phyloP scores from a whole-genome alignment of 2,113 vertebrate genomes.

The Chionis minor region DNA sequence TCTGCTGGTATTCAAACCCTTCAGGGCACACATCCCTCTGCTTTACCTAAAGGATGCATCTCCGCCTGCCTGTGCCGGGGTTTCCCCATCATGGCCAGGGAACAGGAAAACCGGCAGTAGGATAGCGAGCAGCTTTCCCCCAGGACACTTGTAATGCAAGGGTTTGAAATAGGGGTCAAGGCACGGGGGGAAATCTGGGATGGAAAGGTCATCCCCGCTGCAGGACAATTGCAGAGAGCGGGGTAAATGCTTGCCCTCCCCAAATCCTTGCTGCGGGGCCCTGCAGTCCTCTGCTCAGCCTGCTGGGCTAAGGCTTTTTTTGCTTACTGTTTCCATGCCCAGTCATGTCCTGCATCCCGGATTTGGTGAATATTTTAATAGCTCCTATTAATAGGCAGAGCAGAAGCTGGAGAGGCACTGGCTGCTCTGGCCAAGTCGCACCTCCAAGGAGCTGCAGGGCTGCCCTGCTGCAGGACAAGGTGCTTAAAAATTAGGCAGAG shows the following conservation, averaged over 20 bases:
- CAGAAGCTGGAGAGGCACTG: not conserved
- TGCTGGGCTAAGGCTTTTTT: not conserved
- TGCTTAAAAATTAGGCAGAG: not conserved
- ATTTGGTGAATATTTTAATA: not conserved
- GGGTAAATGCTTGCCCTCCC: not conserved
- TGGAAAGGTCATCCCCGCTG: accelerated
- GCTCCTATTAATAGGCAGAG: not conserved
- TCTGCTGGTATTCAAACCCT: not conserved
- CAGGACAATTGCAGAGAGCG: not conserved
- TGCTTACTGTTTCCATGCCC: not conserved
- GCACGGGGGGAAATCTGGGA: accelerated
- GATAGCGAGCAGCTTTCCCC: not conserved
- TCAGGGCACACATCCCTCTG: not conserved
- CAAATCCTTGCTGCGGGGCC: not conserved
- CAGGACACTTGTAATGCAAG: accelerated
- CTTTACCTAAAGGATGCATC: not conserved
- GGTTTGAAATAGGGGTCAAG: not conserved
- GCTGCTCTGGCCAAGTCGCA: not conserved
- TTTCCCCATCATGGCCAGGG: not conserved
- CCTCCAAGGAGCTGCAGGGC: not conserved
- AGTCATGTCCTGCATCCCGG: not conserved
- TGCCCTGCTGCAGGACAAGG: accelerated
- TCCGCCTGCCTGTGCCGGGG: accelerated
- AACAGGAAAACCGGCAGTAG: not conserved
- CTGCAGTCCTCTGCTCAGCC: not conserved